Base-by-base conservation (phyloP, 2,888 invertebrate species). In the Epicampocera succincta region DNA sequence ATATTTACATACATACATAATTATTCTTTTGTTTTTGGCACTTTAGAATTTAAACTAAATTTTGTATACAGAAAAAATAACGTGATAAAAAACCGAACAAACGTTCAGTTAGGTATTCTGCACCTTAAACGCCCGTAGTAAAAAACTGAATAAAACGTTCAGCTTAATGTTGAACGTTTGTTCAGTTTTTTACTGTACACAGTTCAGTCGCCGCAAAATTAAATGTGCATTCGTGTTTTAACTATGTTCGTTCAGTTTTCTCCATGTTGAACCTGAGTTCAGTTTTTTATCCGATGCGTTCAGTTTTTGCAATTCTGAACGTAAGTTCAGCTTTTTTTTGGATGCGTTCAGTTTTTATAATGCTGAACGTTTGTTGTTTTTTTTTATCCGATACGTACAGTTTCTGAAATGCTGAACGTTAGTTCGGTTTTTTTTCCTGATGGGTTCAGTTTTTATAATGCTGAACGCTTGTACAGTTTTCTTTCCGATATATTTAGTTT, bases 91-190 rank as follows among this genome's bases (percentile, higher is more conserved):
- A 60, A 42, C 29, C 9, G 21, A 60, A 42, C 60, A 60, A 42
- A 42, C 9, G 60, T 60, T 40, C n/a, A 21, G 60, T 60, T 68
- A 68, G 4, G 54, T 40, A 21, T 54, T 68, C 12, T 68, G 68
- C 68, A 68, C 68, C 54, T 13, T 68, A 44, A 68, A 44, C 54
- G 68, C 54, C 25, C 12, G 42, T 54, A 54, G 68, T 54, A 54
- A 54, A 44, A 68, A 68, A 17, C 12, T 29, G 54, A 54, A 68
- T 54, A 68, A 54, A 68, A 15, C 68, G 68, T 68, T 54, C 11
- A 42, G 25, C 19, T 42, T 40, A 1, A 4, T 2, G 3, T n/a
- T n/a, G 15, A 68, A 68, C 38, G 68, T 15, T 15, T 25, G 29
- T 42, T 68, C 54, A 29, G 54, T 42, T 54, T 54, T 68, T 4